These are phyloP conservation scores for Enteromius trimaculatus DNA, from an alignment of 2,797 vertebrate genomes.

Conservation along the genomic window DNA sequence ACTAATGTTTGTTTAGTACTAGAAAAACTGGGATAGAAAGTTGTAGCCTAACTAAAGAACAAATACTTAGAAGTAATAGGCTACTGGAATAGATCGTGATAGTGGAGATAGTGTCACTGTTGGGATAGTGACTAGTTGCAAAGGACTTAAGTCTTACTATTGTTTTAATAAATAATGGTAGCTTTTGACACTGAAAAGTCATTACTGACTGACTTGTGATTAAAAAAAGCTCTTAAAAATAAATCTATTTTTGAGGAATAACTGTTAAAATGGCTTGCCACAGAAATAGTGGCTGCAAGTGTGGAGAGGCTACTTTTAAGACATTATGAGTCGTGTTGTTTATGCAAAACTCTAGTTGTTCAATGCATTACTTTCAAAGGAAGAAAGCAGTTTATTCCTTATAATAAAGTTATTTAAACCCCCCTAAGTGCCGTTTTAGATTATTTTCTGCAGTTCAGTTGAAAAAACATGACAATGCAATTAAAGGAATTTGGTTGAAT, in stretches of 20 bases:
- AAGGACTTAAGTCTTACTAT: neutral
- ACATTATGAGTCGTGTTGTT: neutral
- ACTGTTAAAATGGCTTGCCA: slow-evolving; percentile 20
- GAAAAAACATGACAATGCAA: neutral
- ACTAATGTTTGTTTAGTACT: neutral
- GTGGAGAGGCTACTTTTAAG: neutral
- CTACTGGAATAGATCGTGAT: neutral
- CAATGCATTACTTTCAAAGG: neutral
- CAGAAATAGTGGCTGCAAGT: neutral
- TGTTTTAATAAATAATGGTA: neutral
- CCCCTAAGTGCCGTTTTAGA: neutral
- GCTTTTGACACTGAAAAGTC: neutral
- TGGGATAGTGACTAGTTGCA: neutral
- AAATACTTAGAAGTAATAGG: neutral
- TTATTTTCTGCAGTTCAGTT: neutral
- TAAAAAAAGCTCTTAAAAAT: neutral
- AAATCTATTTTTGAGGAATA: neutral
- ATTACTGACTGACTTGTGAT: neutral
- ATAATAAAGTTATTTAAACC: neutral
- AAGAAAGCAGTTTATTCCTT: neutral
- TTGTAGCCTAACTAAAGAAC: neutral
- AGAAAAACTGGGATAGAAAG: neutral
- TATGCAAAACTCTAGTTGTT: neutral
- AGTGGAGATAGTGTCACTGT: too few species aligned
- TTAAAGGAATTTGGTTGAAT: neutral